These are phyloP conservation scores for Hylia prasina DNA, from an alignment of 2,113 vertebrate species.

Conservation along the genomic window DNA sequence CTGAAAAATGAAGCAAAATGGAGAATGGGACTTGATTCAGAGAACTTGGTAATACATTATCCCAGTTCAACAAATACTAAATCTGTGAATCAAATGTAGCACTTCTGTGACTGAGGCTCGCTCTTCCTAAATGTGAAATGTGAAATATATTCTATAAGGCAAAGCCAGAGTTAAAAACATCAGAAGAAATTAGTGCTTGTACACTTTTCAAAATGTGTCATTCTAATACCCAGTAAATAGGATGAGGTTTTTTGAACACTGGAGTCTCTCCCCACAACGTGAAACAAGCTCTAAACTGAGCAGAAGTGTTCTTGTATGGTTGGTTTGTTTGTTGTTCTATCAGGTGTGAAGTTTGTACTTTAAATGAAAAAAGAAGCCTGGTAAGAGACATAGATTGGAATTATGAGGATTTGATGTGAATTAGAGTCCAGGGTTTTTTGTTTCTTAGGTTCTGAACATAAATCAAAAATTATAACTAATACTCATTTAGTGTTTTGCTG, in stretches of 20 bases:
- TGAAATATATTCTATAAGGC: not conserved
- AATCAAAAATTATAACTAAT: not conserved
- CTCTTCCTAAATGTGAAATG: not conserved
- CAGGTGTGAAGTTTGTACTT: not conserved
- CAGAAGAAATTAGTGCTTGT: not conserved
- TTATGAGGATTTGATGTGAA: not conserved
- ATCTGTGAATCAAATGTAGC: not conserved
- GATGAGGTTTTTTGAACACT: not conserved
- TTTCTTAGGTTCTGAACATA: not conserved
- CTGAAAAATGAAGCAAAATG: not conserved
- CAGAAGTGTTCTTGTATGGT: not conserved
- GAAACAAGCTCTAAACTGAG: not conserved
- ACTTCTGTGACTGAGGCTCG: accelerated
- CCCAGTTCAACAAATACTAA: not conserved
- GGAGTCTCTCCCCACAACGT: accelerated
- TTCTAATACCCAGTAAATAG: not conserved
- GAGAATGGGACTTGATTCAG: not conserved
- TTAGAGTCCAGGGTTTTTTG: not conserved
- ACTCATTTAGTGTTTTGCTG: not conserved
- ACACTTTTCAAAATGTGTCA: not conserved
- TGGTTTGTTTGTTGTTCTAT: not conserved
- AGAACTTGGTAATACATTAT: not conserved
- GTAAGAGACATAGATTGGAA: not conserved
- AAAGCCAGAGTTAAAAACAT: not conserved
- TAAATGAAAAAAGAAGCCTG: not conserved